Conservation (phyloP, 2,797 vertebrate genomes). For the Scarus forsteni region DNA sequence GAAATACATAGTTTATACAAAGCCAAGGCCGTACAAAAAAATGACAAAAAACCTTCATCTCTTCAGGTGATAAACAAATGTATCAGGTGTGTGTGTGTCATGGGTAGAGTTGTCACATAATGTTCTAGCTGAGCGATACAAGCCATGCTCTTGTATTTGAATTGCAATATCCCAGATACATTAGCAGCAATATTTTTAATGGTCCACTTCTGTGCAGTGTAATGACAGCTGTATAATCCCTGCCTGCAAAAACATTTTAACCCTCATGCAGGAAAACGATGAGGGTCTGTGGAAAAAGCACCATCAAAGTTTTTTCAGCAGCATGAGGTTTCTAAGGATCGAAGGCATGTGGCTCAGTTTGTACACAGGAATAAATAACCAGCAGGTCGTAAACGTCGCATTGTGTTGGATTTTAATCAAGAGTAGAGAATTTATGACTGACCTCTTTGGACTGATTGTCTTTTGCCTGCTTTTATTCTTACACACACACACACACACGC, state of each 20-base stretch:
- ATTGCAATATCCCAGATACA: slow-evolving; percentile 19
- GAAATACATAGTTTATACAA: neutral
- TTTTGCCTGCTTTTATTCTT: slow-evolving; percentile 3
- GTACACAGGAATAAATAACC: slow-evolving; percentile 30
- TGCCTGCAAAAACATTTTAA: slow-evolving; percentile 23
- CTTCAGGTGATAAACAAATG: slow-evolving; percentile 41
- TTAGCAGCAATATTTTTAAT: slow-evolving; percentile 11
- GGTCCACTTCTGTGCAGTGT: slow-evolving; percentile 25
- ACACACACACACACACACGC: slow-evolving; percentile 1
- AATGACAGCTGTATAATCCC: slow-evolving; percentile 10
- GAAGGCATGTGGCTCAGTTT: slow-evolving; percentile 48
- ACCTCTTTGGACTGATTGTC: slow-evolving; percentile 28
- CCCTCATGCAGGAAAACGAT: slow-evolving; percentile 40
- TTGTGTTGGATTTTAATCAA: slow-evolving; percentile 55
- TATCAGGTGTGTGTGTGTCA: slow-evolving; percentile 19
- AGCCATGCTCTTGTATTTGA: neutral
- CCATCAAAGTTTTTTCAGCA: slow-evolving; percentile 52
- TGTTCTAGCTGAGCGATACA: slow-evolving; percentile 14
- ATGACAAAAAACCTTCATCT: neutral
- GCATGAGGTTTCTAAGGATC: slow-evolving; percentile 64
- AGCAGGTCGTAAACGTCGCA: slow-evolving; percentile 67
- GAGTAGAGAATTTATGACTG: slow-evolving; percentile 67
- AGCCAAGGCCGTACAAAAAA: neutral
- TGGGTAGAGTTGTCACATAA: neutral
- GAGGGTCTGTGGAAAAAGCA: slow-evolving; percentile 41